phyloP scores from a whole-genome alignment of 2,113 vertebrate genomes.

The Siniperca knerii region DNA sequence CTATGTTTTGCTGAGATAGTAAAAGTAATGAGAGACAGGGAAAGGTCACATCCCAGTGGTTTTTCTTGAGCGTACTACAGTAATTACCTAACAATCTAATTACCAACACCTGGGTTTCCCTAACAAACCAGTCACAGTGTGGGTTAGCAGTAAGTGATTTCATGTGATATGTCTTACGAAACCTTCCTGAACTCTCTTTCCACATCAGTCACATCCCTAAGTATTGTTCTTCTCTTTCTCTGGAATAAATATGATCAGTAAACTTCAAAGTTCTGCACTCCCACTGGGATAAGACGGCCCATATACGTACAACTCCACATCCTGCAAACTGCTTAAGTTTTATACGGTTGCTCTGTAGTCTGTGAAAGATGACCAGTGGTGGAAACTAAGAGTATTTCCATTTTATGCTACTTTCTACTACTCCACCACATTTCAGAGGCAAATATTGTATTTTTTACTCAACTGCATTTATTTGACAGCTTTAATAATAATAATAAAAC shows the following conservation, averaged over 20 bases:
- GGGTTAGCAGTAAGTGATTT: background rate
- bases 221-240: background rate
- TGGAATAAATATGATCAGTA: background rate
- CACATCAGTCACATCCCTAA: background rate
- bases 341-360: background rate
- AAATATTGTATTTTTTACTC: too few species aligned
- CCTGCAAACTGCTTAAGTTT: background rate
- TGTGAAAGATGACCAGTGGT: background rate
- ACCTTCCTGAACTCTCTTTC: background rate
- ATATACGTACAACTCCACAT: background rate
- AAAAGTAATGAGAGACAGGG: background rate
- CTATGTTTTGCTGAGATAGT: background rate
- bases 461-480: too few species aligned
- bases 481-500: too few species aligned
- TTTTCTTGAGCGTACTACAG: background rate
- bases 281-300: background rate
- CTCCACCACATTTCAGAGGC: too few species aligned
- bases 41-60: constrained; percentile 3
- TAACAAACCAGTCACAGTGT: background rate
- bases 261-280: background rate
- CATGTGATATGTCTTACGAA: background rate
- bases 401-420: too few species aligned
- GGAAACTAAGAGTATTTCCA: too few species aligned
- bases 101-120: background rate
- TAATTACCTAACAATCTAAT: background rate